Evolutionary conservation across 92 coral and sea anemone species (phyloP).

Genomic region (Diadumene lineata): DNA sequence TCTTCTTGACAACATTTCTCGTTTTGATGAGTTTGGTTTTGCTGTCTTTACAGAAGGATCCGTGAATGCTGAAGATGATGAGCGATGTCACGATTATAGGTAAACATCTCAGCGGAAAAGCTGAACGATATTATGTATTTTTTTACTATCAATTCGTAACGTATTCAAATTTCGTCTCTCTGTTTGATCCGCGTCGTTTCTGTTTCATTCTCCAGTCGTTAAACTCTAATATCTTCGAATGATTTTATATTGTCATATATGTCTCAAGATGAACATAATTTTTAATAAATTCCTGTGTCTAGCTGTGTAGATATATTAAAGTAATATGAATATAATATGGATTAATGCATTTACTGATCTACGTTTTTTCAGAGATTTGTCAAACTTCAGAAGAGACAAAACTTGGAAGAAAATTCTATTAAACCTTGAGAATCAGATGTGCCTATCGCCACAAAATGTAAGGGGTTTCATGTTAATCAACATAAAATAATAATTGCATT

Average conservation of each 20-base stretch:
- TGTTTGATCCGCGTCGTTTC: too few relatives aligned
- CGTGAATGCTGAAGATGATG: constrained; percentile 50
- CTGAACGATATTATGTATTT: too few relatives aligned
- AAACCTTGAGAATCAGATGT: constrained; percentile 37
- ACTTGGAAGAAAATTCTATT: constrained; percentile 49
- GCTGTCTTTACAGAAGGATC: constrained; percentile 68
- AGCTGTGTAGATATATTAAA: too few relatives aligned
- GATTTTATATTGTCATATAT: too few relatives aligned
- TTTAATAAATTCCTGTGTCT: too few relatives aligned
- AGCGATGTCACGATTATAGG: constrained; percentile 75
- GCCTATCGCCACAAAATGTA: constrained; percentile 64
- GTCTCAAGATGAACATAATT: too few relatives aligned
- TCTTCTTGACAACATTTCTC: constrained; percentile 21
- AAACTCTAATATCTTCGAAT: too few relatives aligned
- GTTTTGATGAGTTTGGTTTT: constrained; percentile 71
- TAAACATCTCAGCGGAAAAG: constrained; percentile 3
- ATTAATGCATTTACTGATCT: too few relatives aligned
- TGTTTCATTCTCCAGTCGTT: too few relatives aligned
- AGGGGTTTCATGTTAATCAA: neutral
- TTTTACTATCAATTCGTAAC: too few relatives aligned
- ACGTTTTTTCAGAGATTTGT: constrained; percentile 1
- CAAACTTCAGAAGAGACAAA: constrained; percentile 3
- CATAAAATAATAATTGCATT: neutral
- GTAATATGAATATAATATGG: too few relatives aligned
- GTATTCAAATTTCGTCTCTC: too few relatives aligned